Percentiles rank a stretch among this genome's conserved stretches.
Conservation (phyloP, 2,113 vertebrate species). For the Protobothrops flavoviridis region DNA sequence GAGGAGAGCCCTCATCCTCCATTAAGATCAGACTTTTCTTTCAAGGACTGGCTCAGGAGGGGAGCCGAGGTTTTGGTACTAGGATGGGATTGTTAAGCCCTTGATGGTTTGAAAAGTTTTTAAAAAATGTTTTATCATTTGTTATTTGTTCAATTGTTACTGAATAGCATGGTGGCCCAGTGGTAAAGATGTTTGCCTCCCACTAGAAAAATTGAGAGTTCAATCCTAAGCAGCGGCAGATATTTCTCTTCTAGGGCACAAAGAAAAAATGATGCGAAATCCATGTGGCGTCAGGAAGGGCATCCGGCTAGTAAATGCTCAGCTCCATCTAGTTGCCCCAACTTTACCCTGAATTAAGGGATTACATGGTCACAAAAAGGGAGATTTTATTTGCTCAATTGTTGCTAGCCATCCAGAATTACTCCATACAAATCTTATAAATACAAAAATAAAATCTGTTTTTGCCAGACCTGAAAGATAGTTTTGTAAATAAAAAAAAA, state of each 20-base stretch:
- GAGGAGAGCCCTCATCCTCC: too few species aligned
- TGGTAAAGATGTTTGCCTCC: not conserved
- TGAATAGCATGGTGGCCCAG: not conserved
- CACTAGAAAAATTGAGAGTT: not conserved
- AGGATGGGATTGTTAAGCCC: too few species aligned
- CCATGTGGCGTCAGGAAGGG: not conserved
- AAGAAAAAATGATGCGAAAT: not conserved
- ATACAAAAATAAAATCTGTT: not conserved
- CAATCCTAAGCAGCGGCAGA: not conserved
- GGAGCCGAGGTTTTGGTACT: too few species aligned
- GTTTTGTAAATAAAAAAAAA: not conserved
- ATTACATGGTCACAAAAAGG: not conserved
- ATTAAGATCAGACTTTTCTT: too few species aligned
- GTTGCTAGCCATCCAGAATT: not conserved
- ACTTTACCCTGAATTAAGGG: not conserved
- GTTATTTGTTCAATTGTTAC: not conserved
- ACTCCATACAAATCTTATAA: not conserved
- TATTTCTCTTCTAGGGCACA: not conserved
- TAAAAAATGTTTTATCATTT: not conserved
- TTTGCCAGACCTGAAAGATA: not conserved
- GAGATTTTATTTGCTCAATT: not conserved
- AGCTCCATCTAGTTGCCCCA: not conserved
- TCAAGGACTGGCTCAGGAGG: too few species aligned
- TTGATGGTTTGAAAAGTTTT: too few species aligned
- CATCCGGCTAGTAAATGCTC: not conserved